Base-by-base conservation (phyloP, 2,113 vertebrate genomes). In the Mormyrus lacerda region DNA sequence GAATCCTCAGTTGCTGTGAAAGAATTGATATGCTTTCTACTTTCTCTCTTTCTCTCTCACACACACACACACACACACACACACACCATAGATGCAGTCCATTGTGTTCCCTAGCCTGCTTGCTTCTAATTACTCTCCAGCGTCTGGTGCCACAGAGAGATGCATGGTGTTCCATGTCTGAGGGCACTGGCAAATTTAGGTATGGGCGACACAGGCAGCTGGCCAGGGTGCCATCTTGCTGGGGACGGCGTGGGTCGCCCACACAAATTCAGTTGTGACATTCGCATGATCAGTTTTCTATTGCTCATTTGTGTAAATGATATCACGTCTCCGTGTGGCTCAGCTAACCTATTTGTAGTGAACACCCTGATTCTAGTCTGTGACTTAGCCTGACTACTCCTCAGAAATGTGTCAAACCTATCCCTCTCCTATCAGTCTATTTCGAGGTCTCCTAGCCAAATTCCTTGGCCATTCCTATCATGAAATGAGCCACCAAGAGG, bases 1-100 rank as follows among this genome's bases (percentile, higher is more conserved):
- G 91, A 92, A 93, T 93, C 83, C 92, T 91, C 90, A 93, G 92
- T 94, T 93, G 92, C 88, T 89, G 87, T 31, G 85, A 91, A 88
- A 91, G 90, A 94, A 93, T 89, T 89, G 89, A 61, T 47, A 55
- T 85, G 42, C 65, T 91, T 53, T 44, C 89, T 1, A 47, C 93
- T 94, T 93, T 94, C 93, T 92, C 91, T 89, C 90, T 91, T 89
- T 61, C 31, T 87, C 90, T 91, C 82, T 8, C 47, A 65, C 24
- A 27, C 61, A 27, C n/a, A 65, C 24, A 19, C 31, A 17, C 35
- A 19, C 55, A 45, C 31, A 39, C 88, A 27, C 24, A 3, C 79
- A 47, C 31, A 27, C 44, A 44, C 39, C 11, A 11, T 35, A 55
- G 8, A 51, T 13, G 19, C 27, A 19, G 19, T 24, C 39, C 35